A percentile compares a stretch with the other conserved stretches of the same genome.
These are phyloP conservation scores for Ditylenchus weischeri DNA, from an alignment of 2,888 invertebrate genomes.

Conservation along the genomic window DNA sequence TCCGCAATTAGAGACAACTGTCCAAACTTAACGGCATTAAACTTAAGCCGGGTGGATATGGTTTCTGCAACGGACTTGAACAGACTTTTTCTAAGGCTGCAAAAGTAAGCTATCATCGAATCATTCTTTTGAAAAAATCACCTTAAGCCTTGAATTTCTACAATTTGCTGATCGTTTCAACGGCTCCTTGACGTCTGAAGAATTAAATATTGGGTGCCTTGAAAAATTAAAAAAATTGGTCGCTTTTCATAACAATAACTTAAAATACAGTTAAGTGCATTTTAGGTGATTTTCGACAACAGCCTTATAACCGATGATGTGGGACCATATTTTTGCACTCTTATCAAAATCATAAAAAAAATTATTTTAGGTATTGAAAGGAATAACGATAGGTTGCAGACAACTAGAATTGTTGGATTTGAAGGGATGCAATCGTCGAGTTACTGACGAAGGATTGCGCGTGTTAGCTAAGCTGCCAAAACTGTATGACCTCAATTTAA, in stretches of 20 bases:
- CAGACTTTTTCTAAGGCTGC: constrained; percentile 14
- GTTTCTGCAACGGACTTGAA: constrained; percentile 14
- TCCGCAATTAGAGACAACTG: constrained; percentile 18
- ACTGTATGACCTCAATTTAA: constrained; percentile 13
- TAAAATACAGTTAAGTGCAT: background rate
- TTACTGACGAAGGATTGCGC: constrained; percentile 14
- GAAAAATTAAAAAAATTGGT: background rate
- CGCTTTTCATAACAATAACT: background rate
- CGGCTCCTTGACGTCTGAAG: background rate
- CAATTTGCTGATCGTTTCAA: constrained; percentile 1
- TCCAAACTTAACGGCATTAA: constrained; percentile 15
- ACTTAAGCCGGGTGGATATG: constrained; percentile 20
- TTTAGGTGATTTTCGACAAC: constrained; percentile 1
- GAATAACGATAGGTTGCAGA: background rate
- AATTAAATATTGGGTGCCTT: background rate
- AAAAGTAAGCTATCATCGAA: background rate
- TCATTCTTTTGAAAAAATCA: background rate
- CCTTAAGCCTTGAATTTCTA: background rate
- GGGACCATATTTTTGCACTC: background rate
- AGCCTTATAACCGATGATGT: constrained; percentile 3
- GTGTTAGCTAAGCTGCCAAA: constrained; percentile 13
- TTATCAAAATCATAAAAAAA: background rate
- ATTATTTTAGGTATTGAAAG: constrained; percentile 4
- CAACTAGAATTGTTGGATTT: background rate
- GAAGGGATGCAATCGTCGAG: background rate